Evolutionary conservation across 1,140 invertebrate species (phyloP).

Genomic region (Bicyclus anynana): DNA sequence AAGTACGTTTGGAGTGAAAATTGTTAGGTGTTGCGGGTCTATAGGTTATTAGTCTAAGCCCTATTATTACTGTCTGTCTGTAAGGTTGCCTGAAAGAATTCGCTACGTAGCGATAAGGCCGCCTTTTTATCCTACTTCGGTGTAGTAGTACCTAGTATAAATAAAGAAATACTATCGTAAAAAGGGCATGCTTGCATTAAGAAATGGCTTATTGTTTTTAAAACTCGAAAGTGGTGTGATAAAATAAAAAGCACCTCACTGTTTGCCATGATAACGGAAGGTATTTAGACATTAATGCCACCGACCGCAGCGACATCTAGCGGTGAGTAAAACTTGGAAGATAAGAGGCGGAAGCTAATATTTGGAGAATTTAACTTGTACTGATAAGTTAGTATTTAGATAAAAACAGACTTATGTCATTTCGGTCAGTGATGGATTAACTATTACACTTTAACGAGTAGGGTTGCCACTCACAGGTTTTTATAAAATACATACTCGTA

Average conservation of each 20-base stretch:
- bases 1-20: no score
- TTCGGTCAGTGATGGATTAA: conserved; percentile 26
- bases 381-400: conserved; percentile 45
- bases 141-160: no score
- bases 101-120: no score
- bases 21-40: no score
- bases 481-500: no score
- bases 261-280: conserved; percentile 36
- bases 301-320: conserved; percentile 27
- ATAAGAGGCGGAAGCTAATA: conserved; percentile 52
- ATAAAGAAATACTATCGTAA: not conserved
- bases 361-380: conserved; percentile 54
- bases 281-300: conserved; percentile 35
- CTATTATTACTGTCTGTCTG: no score
- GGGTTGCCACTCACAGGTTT: conserved; percentile 15
- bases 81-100: no score
- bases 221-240: conserved; percentile 11
- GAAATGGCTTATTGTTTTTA: not conserved
- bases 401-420: conserved; percentile 32
- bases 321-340: not conserved
- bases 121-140: no score
- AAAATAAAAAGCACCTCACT: conserved; percentile 14
- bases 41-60: no score
- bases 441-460: conserved; percentile 1
- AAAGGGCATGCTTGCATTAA: no score